Evolutionary conservation across 2,888 invertebrate species (phyloP).

Genomic region (Cephalotes varians): DNA sequence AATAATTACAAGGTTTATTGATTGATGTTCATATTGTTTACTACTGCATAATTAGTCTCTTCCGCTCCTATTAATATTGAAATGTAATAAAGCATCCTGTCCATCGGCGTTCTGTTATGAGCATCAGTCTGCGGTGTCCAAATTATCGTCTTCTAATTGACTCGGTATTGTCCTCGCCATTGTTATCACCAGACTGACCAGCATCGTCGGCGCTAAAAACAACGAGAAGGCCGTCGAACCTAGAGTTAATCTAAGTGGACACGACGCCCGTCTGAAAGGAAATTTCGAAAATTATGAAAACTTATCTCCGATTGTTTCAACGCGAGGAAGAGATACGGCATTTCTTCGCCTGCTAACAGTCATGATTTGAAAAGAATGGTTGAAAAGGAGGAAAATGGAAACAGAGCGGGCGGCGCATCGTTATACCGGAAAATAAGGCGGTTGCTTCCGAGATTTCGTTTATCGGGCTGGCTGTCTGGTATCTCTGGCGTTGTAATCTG

Average conservation of each 20-base stretch:
- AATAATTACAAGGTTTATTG: not conserved
- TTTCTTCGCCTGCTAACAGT: not conserved
- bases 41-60: not conserved
- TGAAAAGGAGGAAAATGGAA: constrained; percentile 4
- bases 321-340: constrained; percentile 23
- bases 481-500: constrained; percentile 59
- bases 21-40: constrained; percentile 12
- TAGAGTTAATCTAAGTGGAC: not conserved
- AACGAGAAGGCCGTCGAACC: not conserved
- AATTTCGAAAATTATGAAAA: constrained; percentile 22
- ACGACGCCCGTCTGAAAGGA: not conserved
- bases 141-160: constrained; percentile 16
- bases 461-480: constrained; percentile 47
- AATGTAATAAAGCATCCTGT: constrained; percentile 11
- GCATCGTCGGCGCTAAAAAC: not conserved
- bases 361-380: not conserved
- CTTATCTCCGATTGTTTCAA: not conserved
- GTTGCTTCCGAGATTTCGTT: constrained; percentile 57
- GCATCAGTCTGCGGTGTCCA: not conserved
- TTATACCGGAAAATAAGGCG: constrained; percentile 35
- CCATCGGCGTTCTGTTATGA: not conserved
- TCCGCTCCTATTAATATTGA: not conserved
- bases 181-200: not conserved
- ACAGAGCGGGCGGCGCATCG: not conserved
- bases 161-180: not conserved